Conservation (phyloP, 2,888 invertebrate genomes). For the Habrosyne pyritoides region DNA sequence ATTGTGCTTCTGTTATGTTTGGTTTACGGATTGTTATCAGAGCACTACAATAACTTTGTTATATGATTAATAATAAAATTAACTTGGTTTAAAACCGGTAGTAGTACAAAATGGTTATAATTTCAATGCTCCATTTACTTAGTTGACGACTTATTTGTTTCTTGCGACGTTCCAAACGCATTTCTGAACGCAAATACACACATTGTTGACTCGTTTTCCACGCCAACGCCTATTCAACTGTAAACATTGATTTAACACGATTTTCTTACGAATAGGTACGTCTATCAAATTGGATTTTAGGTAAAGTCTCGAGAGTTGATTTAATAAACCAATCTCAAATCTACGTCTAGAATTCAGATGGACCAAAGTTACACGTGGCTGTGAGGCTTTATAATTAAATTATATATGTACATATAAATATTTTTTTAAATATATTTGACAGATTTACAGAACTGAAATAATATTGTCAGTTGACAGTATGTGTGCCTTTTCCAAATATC, state of each 20-base stretch:
- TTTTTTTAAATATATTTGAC: too few species aligned
- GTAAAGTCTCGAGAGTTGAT: neutral
- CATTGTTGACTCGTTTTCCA: conserved; percentile 37
- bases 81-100: too few species aligned
- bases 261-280: neutral
- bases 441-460: too few species aligned
- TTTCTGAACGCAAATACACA: conserved; percentile 34
- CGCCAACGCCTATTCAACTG: conserved; percentile 31
- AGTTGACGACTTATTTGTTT: conserved; percentile 33
- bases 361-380: neutral
- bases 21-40: neutral
- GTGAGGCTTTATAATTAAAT: neutral
- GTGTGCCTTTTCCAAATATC: too few species aligned
- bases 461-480: too few species aligned
- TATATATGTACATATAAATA: neutral
- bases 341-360: neutral
- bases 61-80: too few species aligned
- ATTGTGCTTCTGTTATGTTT: neutral
- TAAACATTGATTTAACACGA: conserved; percentile 12
- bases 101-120: too few species aligned
- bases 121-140: conserved; percentile 31
- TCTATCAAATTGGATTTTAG: neutral
- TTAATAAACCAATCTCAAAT: neutral
- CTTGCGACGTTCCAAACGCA: conserved; percentile 19
- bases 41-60: too few species aligned